Evolutionary conservation across 2,888 invertebrate genomes (phyloP).

Genomic region (Amphipyra berbera): DNA sequence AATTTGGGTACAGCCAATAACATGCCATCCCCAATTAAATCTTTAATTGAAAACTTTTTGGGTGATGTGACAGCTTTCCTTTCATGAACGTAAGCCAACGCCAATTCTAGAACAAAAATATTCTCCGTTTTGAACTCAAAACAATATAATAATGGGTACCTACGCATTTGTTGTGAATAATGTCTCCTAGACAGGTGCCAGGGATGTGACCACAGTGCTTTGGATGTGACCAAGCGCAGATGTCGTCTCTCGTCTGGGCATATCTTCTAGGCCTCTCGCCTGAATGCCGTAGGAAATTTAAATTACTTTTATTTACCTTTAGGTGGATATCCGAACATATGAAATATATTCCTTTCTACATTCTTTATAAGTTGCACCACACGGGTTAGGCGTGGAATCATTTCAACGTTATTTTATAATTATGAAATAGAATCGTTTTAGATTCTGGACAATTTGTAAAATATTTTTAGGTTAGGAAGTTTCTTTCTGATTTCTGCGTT

Average conservation of each 20-base stretch:
- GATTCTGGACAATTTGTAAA: too few species aligned
- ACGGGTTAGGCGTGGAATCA: conserved; percentile 73
- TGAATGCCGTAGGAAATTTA: background rate
- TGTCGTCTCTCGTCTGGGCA: too few species aligned
- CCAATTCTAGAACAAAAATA: conserved; percentile 72
- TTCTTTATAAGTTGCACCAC: conserved; percentile 71
- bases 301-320: conserved; percentile 68
- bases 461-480: too few species aligned
- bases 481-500: too few species aligned
- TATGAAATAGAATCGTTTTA: too few species aligned
- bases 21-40: conserved; percentile 93
- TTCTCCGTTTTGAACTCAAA: too few species aligned
- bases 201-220: too few species aligned
- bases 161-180: too few species aligned
- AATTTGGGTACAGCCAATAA: conserved; percentile 95
- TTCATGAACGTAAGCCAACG: conserved; percentile 74
- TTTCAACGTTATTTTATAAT: conserved; percentile 33
- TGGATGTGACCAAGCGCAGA: too few species aligned
- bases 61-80: conserved; percentile 52
- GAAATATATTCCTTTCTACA: conserved; percentile 75
- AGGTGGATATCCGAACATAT: conserved; percentile 79
- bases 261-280: background rate
- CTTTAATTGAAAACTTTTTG: conserved; percentile 88
- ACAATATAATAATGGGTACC: too few species aligned
- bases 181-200: too few species aligned